A percentile compares a stretch with the other conserved stretches of the same genome.
Conservation (phyloP, 1,140 invertebrate species). For the Theocolax elegans region DNA sequence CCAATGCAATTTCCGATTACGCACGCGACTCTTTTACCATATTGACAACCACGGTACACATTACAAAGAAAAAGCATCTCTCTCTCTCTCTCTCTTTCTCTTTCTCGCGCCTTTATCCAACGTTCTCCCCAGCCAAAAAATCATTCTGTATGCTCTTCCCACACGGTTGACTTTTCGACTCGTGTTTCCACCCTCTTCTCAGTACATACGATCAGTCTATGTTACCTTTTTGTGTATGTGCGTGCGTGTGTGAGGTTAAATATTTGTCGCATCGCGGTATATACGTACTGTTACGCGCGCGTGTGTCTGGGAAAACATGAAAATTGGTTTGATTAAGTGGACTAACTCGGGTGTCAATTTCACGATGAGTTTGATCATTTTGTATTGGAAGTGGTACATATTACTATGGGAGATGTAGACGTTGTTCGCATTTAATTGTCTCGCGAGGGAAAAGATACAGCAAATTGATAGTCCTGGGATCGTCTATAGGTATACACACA, state of each 20-base stretch:
- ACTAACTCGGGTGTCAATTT: slow-evolving; percentile 1
- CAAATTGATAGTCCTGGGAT: too few species aligned
- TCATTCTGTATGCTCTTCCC: slow-evolving; percentile 27
- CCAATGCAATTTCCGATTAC: slow-evolving; percentile 58
- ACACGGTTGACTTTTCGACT: slow-evolving; percentile 5
- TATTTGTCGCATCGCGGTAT: slow-evolving; percentile 28
- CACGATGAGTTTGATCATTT: background rate
- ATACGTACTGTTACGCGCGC: too few species aligned
- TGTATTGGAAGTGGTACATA: background rate
- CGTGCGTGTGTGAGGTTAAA: background rate
- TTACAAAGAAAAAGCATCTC: slow-evolving; percentile 31
- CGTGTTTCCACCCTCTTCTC: slow-evolving; percentile 23
- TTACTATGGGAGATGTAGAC: background rate
- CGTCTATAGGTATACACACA: too few species aligned
- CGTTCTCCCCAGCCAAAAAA: background rate
- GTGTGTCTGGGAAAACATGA: slow-evolving; percentile 31
- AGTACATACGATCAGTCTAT: too few species aligned
- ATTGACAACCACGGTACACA: background rate
- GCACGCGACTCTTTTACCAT: background rate
- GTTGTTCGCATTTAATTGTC: too few species aligned
- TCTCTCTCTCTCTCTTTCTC: too few species aligned
- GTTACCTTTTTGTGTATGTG: background rate
- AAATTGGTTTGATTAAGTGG: slow-evolving; percentile 20
- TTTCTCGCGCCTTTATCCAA: background rate
- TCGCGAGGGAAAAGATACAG: too few species aligned